Evolutionary conservation across 2,797 vertebrate species (phyloP), one percentile per base, ranked within the genome.

Genomic region (Acipenser ruthenus): DNA sequence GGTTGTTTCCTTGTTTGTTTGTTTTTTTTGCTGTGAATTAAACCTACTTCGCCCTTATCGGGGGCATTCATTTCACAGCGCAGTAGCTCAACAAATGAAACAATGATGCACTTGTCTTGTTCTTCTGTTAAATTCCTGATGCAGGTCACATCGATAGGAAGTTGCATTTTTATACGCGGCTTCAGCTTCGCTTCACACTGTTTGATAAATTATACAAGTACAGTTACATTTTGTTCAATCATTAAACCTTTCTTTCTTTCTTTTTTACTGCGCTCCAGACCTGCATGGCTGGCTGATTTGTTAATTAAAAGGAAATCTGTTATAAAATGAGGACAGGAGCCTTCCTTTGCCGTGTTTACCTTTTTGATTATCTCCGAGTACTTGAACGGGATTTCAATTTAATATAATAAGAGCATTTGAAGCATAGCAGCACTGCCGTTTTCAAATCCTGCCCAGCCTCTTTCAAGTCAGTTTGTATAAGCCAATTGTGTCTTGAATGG

Each of bases 201-300:
- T 56, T 12, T 65, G 63, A 63, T 61, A 56, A 60, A 67, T 62
- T 62, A 15, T 50, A 47, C 63, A 72, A 56, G 59, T 71, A 62
- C 61, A 49, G 55, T 61, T 62, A 62, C 15, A 60, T 37, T 37
- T 37, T 71, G 55, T 56, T 37, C 6, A 18, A 18, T 60, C 55
- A 47, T 72, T 63, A 62, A 66, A 60, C 48, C 59, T 50, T 63
- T 68, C 12, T 52, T 49, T 8, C 60, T 60, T 15, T 37, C 4
- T 62, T 18, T 18, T 1, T 4, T 52, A 50, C 51, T 50, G 10
- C n/a, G 53, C 66, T 49, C 7, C 11, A 65, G 59, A 62, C 23
- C 10, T 48, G 52, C n/a, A 37, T 23, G 50, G 60, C 11, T 58
- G 63, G 60, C 58, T 6, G 15, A 15, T 65, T 62, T 53, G 49